Conservation (phyloP, 2,797 vertebrate genomes). For the Neosilurus hyrtlii region DNA sequence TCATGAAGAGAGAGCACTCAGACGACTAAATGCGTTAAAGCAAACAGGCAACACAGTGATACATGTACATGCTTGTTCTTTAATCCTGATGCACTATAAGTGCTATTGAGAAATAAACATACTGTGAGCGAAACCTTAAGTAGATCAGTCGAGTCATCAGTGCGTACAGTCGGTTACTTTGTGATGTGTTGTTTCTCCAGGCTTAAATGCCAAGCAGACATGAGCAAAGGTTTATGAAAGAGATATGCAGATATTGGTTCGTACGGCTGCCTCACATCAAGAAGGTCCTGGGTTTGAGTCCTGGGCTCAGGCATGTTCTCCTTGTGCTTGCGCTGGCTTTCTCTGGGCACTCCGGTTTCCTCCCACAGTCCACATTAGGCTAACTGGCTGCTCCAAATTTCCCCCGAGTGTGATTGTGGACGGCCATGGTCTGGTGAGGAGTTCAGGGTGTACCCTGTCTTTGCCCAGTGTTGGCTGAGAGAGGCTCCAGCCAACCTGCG, state of each 20-base stretch:
- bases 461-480: no score
- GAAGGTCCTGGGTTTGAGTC: no score
- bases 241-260: background rate
- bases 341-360: no score
- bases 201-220: background rate
- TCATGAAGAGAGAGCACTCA: background rate
- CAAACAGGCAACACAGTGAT: background rate
- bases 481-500: no score
- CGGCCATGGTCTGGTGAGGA: no score
- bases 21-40: background rate
- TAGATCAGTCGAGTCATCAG: background rate
- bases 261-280: no score
- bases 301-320: no score
- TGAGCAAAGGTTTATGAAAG: slow-evolving; percentile 8
- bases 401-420: no score
- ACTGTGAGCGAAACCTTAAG: slow-evolving; percentile 2
- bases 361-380: no score
- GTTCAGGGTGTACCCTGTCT: no score
- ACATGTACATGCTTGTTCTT: background rate
- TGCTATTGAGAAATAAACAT: background rate
- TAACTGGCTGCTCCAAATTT: no score
- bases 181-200: background rate
- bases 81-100: background rate
- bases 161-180: background rate
- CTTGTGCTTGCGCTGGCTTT: no score